phyloP scores from a whole-genome alignment of 1,140 invertebrate species.

The Cryptotermes secundus region DNA sequence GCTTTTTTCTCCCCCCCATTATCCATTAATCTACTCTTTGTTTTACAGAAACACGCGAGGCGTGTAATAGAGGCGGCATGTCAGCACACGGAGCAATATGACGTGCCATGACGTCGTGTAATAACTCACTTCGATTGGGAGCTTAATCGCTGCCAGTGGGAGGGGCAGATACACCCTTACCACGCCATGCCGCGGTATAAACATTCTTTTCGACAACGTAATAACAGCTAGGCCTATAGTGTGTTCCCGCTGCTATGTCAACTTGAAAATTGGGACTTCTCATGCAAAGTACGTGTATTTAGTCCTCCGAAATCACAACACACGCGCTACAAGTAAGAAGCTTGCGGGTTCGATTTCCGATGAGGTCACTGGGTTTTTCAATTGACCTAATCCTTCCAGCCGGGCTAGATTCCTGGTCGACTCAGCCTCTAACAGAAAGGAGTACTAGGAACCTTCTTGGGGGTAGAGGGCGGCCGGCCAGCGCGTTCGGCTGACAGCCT shows the following conservation, averaged over 20 bases:
- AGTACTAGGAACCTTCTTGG: too few relatives aligned
- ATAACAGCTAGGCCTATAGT: neutral
- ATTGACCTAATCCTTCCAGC: too few relatives aligned
- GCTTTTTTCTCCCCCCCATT: neutral
- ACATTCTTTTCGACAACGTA: neutral
- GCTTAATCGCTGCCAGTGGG: neutral
- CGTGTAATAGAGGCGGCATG: neutral
- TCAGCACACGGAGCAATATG: neutral
- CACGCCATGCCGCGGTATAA: neutral
- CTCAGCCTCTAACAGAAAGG: too few relatives aligned
- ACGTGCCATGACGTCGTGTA: neutral
- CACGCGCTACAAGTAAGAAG: too few relatives aligned
- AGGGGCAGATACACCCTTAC: neutral
- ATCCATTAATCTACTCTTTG: neutral
- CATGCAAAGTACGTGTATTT: too few relatives aligned
- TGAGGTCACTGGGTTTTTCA: too few relatives aligned
- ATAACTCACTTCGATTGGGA: constrained; percentile 13
- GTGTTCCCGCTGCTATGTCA: neutral
- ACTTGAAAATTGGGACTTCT: too few relatives aligned
- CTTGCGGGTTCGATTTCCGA: too few relatives aligned
- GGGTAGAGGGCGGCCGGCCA: too few relatives aligned
- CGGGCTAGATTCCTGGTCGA: too few relatives aligned
- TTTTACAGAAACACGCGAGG: neutral
- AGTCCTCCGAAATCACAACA: too few relatives aligned
- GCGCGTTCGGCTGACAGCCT: too few relatives aligned